Conservation (phyloP, 2,797 vertebrate species). For the Protosalanx chinensis region DNA sequence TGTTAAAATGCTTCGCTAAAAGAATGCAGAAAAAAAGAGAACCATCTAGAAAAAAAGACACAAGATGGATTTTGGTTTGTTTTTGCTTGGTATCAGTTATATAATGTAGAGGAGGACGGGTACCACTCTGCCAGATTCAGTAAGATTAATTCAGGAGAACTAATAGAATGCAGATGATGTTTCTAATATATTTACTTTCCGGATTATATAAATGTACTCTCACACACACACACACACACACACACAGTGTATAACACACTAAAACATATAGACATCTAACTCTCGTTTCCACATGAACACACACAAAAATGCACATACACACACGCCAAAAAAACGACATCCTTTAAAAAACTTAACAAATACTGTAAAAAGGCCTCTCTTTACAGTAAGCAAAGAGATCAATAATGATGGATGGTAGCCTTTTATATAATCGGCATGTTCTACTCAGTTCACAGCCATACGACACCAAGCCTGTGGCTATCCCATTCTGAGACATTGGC, state of each 20-base stretch:
- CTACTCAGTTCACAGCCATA: constrained; percentile 72
- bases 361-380: constrained; percentile 72
- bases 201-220: constrained; percentile 26
- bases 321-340: constrained; percentile 30
- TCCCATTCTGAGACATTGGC: constrained; percentile 65
- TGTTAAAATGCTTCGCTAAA: constrained; percentile 21
- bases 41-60: constrained; percentile 57
- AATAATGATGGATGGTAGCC: constrained; percentile 73
- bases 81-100: constrained; percentile 73
- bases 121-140: constrained; percentile 63
- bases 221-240: constrained; percentile 14
- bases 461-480: constrained; percentile 70
- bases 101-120: constrained; percentile 47
- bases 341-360: constrained; percentile 46
- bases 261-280: constrained; percentile 25
- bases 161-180: constrained; percentile 85
- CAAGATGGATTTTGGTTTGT: constrained; percentile 82
- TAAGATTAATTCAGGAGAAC: constrained; percentile 86
- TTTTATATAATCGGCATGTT: constrained; percentile 72
- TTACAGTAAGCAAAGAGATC: constrained; percentile 77
- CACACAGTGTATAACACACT: constrained; percentile 6
- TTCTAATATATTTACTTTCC: constrained; percentile 74
- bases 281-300: constrained; percentile 31
- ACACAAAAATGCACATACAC: constrained; percentile 16
- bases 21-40: constrained; percentile 32